Evolutionary conservation across 2,888 invertebrate species (phyloP).

Genomic region (Hydropsyche betteni): DNA sequence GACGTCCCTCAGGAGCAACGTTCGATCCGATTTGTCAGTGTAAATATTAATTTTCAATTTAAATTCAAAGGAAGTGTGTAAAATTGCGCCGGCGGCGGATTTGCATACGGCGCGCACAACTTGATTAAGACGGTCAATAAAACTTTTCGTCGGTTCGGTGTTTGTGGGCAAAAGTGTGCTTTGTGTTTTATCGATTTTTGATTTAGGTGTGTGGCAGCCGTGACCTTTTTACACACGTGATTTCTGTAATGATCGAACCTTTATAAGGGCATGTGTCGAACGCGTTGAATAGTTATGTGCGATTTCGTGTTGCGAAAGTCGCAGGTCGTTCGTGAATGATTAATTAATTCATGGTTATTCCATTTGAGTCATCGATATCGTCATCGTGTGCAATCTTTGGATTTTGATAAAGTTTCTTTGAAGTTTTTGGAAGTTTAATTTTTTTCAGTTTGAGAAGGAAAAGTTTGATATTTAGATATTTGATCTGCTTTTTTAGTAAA

Average conservation of each 20-base stretch:
- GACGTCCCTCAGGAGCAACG: neutral
- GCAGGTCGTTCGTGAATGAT: too few relatives aligned
- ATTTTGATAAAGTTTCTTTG: neutral
- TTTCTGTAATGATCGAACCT: too few relatives aligned
- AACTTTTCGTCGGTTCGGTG: neutral
- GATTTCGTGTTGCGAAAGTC: too few relatives aligned
- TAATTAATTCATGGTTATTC: too few relatives aligned
- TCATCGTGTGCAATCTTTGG: neutral
- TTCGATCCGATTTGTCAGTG: constrained; percentile 41
- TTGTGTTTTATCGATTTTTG: too few relatives aligned
- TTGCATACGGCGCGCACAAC: constrained; percentile 34
- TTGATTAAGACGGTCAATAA: constrained; percentile 25
- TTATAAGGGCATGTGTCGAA: too few relatives aligned
- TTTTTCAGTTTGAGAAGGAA: neutral
- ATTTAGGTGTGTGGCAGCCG: too few relatives aligned
- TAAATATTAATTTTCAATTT: constrained; percentile 45
- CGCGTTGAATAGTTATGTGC: too few relatives aligned
- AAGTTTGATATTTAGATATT: too few relatives aligned
- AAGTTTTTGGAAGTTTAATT: neutral
- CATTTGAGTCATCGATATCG: neutral
- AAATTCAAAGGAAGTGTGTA: constrained; percentile 40
- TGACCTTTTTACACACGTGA: too few relatives aligned
- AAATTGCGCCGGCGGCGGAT: constrained; percentile 33
- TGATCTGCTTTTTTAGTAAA: too few relatives aligned
- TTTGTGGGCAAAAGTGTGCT: too few relatives aligned